phyloP scores from a whole-genome alignment of 2,797 vertebrate species.

The Pseudocheirus occidentalis region DNA sequence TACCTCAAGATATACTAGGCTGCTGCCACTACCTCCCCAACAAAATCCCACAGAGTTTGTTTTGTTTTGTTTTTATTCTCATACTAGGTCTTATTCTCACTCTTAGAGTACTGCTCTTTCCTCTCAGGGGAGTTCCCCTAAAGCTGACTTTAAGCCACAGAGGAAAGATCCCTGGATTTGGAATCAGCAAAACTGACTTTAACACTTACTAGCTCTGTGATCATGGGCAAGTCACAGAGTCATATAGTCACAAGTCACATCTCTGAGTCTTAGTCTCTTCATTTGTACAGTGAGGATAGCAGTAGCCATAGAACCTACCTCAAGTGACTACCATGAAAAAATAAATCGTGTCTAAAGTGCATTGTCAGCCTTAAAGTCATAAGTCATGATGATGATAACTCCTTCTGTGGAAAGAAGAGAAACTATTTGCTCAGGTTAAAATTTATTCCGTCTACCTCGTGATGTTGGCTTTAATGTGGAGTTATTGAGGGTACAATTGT shows the following conservation, averaged over 20 bases:
- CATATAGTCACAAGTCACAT: no score
- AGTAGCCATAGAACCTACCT: not conserved
- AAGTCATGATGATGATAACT: not conserved
- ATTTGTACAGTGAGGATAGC: not conserved
- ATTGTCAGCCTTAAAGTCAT: not conserved
- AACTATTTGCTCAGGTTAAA: slow-evolving; percentile 1
- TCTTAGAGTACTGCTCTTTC: not conserved
- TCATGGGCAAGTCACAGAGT: not conserved
- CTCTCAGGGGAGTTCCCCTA: not conserved
- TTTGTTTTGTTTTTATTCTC: not conserved
- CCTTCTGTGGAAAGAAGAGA: not conserved
- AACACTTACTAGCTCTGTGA: not conserved
- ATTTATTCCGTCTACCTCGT: not conserved
- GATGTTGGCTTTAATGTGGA: not conserved
- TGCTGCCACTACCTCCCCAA: no score
- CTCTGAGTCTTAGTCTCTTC: not conserved
- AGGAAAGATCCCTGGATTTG: no score
- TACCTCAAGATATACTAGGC: not conserved
- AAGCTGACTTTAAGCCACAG: not conserved
- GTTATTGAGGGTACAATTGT: not conserved
- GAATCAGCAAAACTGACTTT: not conserved
- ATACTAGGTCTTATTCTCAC: not conserved
- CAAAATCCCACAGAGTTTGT: not conserved
- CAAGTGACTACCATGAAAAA: not conserved
- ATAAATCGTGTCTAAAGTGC: not conserved